Percentiles rank a stretch among this genome's conserved stretches.
Conservation (phyloP, 2,797 vertebrate genomes). For the Otolemur crassicaudatus region DNA sequence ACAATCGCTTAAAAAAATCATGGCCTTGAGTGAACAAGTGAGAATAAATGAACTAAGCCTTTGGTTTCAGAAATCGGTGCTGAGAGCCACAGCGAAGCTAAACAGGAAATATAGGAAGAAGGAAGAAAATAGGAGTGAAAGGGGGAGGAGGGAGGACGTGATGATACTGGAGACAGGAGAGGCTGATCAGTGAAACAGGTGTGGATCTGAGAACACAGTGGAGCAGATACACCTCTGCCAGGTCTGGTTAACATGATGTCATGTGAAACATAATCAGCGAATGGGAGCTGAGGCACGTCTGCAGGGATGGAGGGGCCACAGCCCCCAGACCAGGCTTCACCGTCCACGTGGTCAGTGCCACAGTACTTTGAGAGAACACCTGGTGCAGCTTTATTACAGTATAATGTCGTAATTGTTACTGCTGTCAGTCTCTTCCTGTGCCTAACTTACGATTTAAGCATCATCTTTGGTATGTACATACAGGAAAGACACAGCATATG, state of each 20-base stretch:
- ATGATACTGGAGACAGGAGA: background rate
- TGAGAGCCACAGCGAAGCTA: background rate
- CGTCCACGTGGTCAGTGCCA: background rate
- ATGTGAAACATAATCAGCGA: background rate
- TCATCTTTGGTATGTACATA: background rate
- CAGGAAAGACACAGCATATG: background rate
- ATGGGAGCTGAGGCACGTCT: background rate
- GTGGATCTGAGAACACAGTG: background rate
- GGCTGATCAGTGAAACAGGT: background rate
- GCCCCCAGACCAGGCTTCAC: background rate
- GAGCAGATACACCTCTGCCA: background rate
- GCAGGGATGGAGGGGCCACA: background rate
- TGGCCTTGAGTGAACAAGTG: no score
- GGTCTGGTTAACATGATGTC: background rate
- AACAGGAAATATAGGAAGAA: background rate
- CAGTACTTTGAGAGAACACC: background rate
- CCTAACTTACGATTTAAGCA: background rate
- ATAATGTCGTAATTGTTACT: background rate
- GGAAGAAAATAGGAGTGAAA: background rate
- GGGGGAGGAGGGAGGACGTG: background rate
- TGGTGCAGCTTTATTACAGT: background rate
- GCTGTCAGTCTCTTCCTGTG: background rate
- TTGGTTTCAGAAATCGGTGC: background rate
- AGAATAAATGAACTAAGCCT: background rate
- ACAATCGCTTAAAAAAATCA: background rate